Conservation (phyloP, 2,888 invertebrate genomes). For the Cataglyphis altisquamis region DNA sequence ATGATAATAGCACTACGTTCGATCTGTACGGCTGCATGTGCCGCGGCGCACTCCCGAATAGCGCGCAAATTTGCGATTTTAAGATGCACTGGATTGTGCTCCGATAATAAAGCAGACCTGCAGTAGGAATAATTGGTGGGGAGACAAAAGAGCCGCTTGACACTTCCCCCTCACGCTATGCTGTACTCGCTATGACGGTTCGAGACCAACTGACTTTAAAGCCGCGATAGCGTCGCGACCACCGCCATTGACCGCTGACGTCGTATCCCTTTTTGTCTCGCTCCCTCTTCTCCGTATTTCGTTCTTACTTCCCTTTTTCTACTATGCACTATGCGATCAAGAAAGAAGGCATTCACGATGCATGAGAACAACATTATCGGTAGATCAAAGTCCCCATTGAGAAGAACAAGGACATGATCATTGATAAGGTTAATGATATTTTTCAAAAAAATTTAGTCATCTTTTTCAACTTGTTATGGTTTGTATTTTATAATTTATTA, state of each 20-base stretch:
- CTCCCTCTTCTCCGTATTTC: neutral
- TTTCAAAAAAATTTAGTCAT: neutral
- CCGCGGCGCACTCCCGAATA: slow-evolving; percentile 31
- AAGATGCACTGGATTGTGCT: slow-evolving; percentile 6
- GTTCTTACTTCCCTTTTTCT: neutral
- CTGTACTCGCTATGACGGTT: slow-evolving; percentile 76
- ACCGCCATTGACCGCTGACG: slow-evolving; percentile 79
- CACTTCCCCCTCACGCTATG: slow-evolving; percentile 35
- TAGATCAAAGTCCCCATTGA: slow-evolving; percentile 23
- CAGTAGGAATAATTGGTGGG: neutral
- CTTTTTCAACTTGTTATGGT: neutral
- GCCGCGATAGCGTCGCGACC: slow-evolving; percentile 66
- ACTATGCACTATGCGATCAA: neutral
- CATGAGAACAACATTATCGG: slow-evolving; percentile 11
- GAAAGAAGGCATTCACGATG: slow-evolving; percentile 13
- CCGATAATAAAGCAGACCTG: slow-evolving; percentile 36
- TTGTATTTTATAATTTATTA: neutral
- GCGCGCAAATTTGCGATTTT: neutral
- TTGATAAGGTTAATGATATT: neutral
- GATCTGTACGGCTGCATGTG: slow-evolving; percentile 39
- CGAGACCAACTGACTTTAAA: slow-evolving; percentile 77
- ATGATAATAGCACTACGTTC: neutral
- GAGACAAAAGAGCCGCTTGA: slow-evolving; percentile 56
- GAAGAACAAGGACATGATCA: neutral
- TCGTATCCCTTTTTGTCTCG: slow-evolving; percentile 21